Base-by-base conservation (phyloP, 2,113 vertebrate species). In the Gopherus flavomarginatus region DNA sequence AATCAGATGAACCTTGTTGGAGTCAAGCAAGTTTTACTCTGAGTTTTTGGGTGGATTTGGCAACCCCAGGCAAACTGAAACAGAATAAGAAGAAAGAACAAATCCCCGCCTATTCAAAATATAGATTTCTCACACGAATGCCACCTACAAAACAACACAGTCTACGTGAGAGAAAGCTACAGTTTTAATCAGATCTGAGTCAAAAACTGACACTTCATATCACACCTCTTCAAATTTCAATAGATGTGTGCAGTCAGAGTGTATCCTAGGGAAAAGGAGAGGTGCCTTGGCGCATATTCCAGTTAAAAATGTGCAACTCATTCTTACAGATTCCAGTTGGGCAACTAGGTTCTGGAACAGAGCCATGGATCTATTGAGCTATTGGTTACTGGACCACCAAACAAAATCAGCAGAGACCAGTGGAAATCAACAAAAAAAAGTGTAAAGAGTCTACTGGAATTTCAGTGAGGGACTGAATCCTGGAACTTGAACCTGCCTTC, bases 391-490 rank as follows among this genome's bases (percentile, higher is more conserved):
- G 26, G 4, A 2, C 38, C 92, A 56, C 81, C 90, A 93, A 84
- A 86, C 4, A 81, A 95, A 89, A 22, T 1, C 10, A 42, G 65
- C 19, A 47, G 83, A 91, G 81, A 85, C 5, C 16, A 62, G 11
- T 2, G 93, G 69, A 14, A 87, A 92, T 5, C 85, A 90, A 69
- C 62, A 94, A 75, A 44, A 31, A 44, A 21, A 47, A 31, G 31
- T 82, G 49, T 17, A 49, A 50, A 49, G 89, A 84, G 5, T 44
- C 85, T 90, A 27, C 90, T 90, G 38, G 13, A 49, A 89, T 95
- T 96, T 94, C 78, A 31, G 59, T 83, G 78, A 84, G 72, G 83
- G 95, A 12, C 8, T 4, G 11, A 91, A 83, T 44, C 77, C n/a
- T 75, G 52, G 54, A 95, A 92, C 16, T 29, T 75, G 11, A 89